These are phyloP conservation scores for Austrolebias charrua DNA, from an alignment of 2,797 vertebrate genomes.

Conservation along the genomic window DNA sequence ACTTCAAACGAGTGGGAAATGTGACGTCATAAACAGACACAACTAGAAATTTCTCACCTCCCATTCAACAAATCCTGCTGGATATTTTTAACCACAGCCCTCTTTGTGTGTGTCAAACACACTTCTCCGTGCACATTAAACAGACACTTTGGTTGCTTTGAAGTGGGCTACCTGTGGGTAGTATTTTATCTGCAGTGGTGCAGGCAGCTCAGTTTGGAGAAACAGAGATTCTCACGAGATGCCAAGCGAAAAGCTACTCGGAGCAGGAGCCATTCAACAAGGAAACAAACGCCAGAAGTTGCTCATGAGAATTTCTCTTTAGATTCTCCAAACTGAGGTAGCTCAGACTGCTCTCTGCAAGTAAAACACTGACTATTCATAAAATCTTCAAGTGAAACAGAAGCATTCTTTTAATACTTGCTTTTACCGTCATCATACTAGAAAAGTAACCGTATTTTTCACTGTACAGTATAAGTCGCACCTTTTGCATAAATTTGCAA, in stretches of 20 bases:
- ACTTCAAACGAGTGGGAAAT: background rate
- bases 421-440: slow-evolving; percentile 10
- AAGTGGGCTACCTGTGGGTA: background rate
- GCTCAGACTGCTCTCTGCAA: background rate
- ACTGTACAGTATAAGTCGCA: too few relatives aligned
- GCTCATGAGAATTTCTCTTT: background rate
- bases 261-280: background rate
- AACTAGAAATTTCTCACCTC: background rate
- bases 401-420: too few relatives aligned
- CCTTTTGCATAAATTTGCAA: too few relatives aligned
- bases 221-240: background rate
- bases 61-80: slow-evolving; percentile 17
- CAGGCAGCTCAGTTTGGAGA: background rate
- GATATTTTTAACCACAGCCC: slow-evolving; percentile 33
- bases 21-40: slow-evolving; percentile 4
- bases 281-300: background rate
- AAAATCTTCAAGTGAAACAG: too few relatives aligned
- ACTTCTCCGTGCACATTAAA: slow-evolving; percentile 27
- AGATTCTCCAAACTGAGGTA: background rate
- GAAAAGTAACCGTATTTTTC: too few relatives aligned
- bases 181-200: background rate
- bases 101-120: slow-evolving; percentile 12
- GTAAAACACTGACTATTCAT: too few relatives aligned
- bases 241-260: background rate
- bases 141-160: background rate